Evolutionary conservation across 2,888 invertebrate genomes (phyloP), one percentile per base, ranked within the genome.

Genomic region (Dermolepida albohirtum): DNA sequence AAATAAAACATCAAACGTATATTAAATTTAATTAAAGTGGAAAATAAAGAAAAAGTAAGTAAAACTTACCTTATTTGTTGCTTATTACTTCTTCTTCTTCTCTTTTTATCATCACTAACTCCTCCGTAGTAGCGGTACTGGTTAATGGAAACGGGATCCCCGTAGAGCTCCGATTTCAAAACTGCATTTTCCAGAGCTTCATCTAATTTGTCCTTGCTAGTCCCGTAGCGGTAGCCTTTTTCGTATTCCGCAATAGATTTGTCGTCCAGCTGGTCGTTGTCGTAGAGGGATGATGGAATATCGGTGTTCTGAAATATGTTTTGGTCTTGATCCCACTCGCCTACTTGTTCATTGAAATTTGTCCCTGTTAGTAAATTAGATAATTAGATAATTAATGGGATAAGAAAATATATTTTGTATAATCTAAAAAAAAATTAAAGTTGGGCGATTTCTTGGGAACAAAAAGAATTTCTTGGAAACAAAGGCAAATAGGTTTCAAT

Each of bases 151-250:
- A 86, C 86, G 8, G 88, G 88, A 74, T 88, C 88, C 1, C 87
- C 88, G 71, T 88, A 89, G 69, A 88, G 74, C 76, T 89, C 88
- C 8, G 88, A 87, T 74, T 89, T 86, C 84, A 89, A 85, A 67
- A 89, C 87, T 50, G 89, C 86, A 75, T 89, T 89, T 76, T 89
- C 87, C 40, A 88, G 68, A 17, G 81, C 82, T 68, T 83, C 82
- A 71, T 83, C 82, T 68, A 83, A 70, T 67, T 80, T 80, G 34
- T 82, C 82, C 66, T 80, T 80, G 66, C 79, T 80, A 14, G 79
- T 78, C 6, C 80, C 82, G 65, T 83, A 83, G 49, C 79, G 79
- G 69, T 79, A 82, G 16, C 80, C 82, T 70, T 83, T 83, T 67
- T 82, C 83, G 71, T 82, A 83, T 43, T 83, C 82, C 5, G 78